These are phyloP conservation scores for Trichomycterus rosablanca DNA, from an alignment of 2,113 vertebrate species.

Conservation along the genomic window DNA sequence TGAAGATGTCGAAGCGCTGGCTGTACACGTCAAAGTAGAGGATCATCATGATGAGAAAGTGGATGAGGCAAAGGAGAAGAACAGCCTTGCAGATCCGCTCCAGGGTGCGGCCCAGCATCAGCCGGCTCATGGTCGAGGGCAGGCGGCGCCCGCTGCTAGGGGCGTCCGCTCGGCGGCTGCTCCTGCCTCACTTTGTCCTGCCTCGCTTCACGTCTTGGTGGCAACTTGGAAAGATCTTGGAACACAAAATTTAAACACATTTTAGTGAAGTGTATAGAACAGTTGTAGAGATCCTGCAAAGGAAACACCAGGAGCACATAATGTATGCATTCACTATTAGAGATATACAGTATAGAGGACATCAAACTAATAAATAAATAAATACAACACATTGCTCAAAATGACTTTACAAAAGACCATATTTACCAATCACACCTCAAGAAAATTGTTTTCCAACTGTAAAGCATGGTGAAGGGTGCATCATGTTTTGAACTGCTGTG, in stretches of 20 bases:
- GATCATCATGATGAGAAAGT: slow-evolving; percentile 97
- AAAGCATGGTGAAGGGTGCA: no score
- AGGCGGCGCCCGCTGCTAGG: slow-evolving; percentile 52
- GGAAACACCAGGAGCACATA: no score
- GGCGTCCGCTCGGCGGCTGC: slow-evolving; percentile 52
- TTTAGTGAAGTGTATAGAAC: no score
- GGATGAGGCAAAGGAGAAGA: slow-evolving; percentile 92
- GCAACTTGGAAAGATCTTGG: slow-evolving; percentile 7
- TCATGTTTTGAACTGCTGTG: no score
- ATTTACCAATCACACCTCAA: no score
- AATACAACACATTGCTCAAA: no score
- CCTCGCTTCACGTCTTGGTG: slow-evolving; percentile 3
- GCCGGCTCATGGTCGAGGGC: slow-evolving; percentile 92
- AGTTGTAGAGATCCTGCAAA: no score
- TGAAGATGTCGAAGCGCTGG: slow-evolving; percentile 96
- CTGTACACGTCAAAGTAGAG: slow-evolving; percentile 96
- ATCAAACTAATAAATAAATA: no score
- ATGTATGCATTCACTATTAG: no score
- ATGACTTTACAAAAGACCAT: no score
- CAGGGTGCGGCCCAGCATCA: slow-evolving; percentile 96
- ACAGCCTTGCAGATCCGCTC: slow-evolving; percentile 98
- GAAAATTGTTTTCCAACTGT: no score
- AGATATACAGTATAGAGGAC: no score
- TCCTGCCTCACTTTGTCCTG: neutral
- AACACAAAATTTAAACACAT: slow-evolving; percentile 29